Conservation (phyloP, 2,113 vertebrate genomes). For the Neogobius melanostomus region DNA sequence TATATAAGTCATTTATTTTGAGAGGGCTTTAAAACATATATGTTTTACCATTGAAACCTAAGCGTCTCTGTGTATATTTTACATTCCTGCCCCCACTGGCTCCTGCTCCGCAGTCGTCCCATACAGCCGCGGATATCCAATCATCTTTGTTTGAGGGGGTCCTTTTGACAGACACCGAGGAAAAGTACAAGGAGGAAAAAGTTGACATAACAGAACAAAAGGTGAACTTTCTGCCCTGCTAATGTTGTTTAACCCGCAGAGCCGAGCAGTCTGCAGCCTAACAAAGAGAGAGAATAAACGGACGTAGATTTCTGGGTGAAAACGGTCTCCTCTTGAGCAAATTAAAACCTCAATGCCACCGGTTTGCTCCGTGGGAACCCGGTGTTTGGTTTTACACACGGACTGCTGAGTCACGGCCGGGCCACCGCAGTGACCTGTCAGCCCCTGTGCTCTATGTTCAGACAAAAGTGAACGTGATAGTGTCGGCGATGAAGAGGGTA, state of each 20-base stretch:
- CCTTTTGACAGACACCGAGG: neutral
- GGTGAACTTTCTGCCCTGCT: neutral
- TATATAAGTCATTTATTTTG: neutral
- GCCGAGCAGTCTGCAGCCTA: neutral
- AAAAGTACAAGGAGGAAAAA: neutral
- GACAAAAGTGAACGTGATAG: too few relatives aligned
- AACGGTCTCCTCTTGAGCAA: neutral
- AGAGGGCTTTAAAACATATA: neutral
- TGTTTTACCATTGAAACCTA: neutral
- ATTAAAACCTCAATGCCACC: neutral
- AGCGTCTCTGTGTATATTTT: neutral
- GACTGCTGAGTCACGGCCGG: slow-evolving; percentile 35
- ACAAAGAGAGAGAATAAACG: neutral
- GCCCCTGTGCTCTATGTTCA: neutral
- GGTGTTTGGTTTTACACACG: slow-evolving; percentile 20
- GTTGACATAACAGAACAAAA: neutral
- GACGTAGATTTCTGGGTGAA: neutral
- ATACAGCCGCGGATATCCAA: neutral
- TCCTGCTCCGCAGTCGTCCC: neutral
- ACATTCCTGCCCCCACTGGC: neutral
- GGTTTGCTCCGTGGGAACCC: slow-evolving; percentile 30
- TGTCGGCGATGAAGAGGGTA: too few relatives aligned
- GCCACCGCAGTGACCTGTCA: slow-evolving; percentile 52
- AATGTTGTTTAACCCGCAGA: slow-evolving; percentile 1
- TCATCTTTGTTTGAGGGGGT: neutral